These are phyloP conservation scores for Polyodon spathula DNA, from an alignment of 2,113 vertebrate genomes.

Conservation along the genomic window DNA sequence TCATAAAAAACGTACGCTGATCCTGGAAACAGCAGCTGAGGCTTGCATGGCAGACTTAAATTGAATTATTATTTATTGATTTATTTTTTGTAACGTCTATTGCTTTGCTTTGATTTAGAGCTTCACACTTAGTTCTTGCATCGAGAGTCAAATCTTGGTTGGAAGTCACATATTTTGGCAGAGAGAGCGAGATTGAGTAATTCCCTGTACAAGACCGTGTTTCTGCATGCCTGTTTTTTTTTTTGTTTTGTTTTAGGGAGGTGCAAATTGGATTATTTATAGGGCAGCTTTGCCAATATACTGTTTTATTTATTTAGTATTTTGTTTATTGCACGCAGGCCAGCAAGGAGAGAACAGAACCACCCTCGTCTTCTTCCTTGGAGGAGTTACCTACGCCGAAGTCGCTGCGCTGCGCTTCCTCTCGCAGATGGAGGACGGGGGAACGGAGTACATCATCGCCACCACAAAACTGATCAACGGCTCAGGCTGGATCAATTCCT, in stretches of 20 bases:
- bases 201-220: too few species aligned
- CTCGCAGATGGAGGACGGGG: slow-evolving; percentile 92
- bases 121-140: too few species aligned
- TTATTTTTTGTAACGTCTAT: too few species aligned
- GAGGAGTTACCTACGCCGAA: slow-evolving; percentile 87
- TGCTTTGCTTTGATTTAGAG: too few species aligned
- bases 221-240: too few species aligned
- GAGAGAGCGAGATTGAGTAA: too few species aligned
- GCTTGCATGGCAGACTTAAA: too few species aligned
- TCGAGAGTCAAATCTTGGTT: too few species aligned
- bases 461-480: slow-evolving; percentile 94
- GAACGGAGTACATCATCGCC: slow-evolving; percentile 90
- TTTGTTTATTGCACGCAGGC: slow-evolving; percentile 48
- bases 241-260: not conserved
- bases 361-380: slow-evolving; percentile 89
- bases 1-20: slow-evolving; percentile 61
- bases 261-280: not conserved
- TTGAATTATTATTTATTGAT: too few species aligned
- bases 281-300: not conserved
- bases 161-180: too few species aligned
- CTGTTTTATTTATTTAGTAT: slow-evolving; percentile 2
- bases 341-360: slow-evolving; percentile 92
- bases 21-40: too few species aligned
- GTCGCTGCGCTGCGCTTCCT: slow-evolving; percentile 90
- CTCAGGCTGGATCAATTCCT: slow-evolving; percentile 82